Evolutionary conservation across 2,113 vertebrate species (phyloP).

Genomic region (Phasianus colchicus): DNA sequence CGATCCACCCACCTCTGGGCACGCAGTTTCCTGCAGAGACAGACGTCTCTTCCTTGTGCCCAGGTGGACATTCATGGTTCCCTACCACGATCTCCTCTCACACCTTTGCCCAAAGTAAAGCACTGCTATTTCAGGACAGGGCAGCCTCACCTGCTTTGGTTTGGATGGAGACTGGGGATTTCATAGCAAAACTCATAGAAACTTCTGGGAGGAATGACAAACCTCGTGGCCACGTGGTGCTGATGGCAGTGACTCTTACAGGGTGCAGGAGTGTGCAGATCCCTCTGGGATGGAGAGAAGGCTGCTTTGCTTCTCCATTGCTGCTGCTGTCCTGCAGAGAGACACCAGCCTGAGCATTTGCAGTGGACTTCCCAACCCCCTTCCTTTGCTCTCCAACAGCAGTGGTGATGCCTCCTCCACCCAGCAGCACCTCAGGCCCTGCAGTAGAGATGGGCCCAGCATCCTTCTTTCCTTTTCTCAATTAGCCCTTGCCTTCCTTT

Average conservation of each 20-base stretch:
- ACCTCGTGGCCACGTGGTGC: background rate
- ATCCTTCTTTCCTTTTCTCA: background rate
- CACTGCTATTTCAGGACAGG: background rate
- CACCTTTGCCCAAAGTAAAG: background rate
- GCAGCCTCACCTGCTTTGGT: accelerated
- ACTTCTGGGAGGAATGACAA: background rate
- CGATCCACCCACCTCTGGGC: background rate
- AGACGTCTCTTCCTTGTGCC: accelerated
- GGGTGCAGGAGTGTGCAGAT: background rate
- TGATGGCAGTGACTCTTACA: accelerated
- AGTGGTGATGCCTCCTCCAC: background rate
- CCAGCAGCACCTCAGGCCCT: background rate
- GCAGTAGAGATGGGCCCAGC: background rate
- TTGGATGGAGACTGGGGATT: background rate
- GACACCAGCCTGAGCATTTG: background rate
- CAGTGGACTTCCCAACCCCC: background rate
- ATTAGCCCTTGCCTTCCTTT: background rate
- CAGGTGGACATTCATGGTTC: background rate
- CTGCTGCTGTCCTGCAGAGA: background rate
- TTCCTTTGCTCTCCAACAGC: background rate
- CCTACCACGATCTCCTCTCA: background rate
- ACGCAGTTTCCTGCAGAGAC: background rate
- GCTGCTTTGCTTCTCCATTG: background rate
- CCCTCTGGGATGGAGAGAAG: accelerated
- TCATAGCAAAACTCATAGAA: background rate